These are phyloP conservation scores for Aplodontia rufa DNA, from an alignment of 2,113 vertebrate species.

Conservation along the genomic window DNA sequence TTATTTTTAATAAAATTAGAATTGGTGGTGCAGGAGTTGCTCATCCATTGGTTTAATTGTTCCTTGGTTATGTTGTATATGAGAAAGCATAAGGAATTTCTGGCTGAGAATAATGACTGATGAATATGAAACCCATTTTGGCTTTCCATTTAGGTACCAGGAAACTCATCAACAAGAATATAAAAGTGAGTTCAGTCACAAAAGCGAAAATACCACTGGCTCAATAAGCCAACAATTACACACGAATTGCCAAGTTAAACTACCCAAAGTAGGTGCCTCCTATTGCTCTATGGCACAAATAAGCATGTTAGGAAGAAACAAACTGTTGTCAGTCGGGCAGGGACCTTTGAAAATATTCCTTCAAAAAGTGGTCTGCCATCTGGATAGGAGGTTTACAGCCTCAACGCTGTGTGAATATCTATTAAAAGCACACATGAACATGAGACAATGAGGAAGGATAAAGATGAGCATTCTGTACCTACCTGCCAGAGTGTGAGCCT, in stretches of 20 bases:
- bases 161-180: slow-evolving; percentile 59
- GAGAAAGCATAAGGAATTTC: slow-evolving; percentile 60
- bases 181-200: slow-evolving; percentile 58
- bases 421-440: slow-evolving; percentile 61
- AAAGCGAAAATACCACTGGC: slow-evolving; percentile 62
- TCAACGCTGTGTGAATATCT: slow-evolving; percentile 35
- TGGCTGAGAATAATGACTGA: slow-evolving; percentile 36
- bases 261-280: slow-evolving; percentile 63
- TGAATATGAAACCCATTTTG: slow-evolving; percentile 50
- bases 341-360: slow-evolving; percentile 67
- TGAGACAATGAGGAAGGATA: slow-evolving; percentile 60
- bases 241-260: slow-evolving; percentile 42
- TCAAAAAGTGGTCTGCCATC: slow-evolving; percentile 67
- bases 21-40: neutral
- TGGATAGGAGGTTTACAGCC: slow-evolving; percentile 66
- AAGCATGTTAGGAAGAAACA: slow-evolving; percentile 66
- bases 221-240: slow-evolving; percentile 63
- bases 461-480: slow-evolving; percentile 41
- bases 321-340: slow-evolving; percentile 65
- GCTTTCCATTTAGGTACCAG: slow-evolving; percentile 58
- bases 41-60: slow-evolving; percentile 26
- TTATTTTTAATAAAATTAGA: slow-evolving; percentile 27
- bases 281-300: slow-evolving; percentile 61
- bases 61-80: slow-evolving; percentile 32
- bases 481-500: neutral